Evolutionary conservation across 2,888 invertebrate genomes (phyloP).

Genomic region (Deroplatys truncata): DNA sequence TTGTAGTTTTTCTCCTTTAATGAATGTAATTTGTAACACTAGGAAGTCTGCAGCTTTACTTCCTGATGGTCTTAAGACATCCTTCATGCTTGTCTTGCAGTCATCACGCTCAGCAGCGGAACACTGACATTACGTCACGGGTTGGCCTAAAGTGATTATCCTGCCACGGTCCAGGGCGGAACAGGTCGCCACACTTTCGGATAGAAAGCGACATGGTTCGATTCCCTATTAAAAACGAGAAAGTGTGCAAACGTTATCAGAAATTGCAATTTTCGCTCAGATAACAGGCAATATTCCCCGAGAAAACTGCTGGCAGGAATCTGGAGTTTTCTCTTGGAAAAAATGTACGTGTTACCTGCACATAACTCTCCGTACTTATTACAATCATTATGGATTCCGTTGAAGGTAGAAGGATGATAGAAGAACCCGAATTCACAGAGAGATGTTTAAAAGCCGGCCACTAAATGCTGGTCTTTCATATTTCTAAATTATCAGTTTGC

Average conservation of each 20-base stretch:
- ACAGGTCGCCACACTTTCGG: background rate
- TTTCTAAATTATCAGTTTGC: too few relatives aligned
- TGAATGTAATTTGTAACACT: background rate
- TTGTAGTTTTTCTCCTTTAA: background rate
- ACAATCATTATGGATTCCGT: too few relatives aligned
- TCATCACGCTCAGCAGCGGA: background rate
- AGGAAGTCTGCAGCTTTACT: background rate
- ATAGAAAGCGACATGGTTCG: background rate
- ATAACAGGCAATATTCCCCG: too few relatives aligned
- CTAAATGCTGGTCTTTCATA: too few relatives aligned
- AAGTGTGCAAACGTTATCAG: background rate
- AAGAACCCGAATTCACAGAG: too few relatives aligned
- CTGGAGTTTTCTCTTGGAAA: too few relatives aligned
- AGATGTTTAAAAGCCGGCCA: too few relatives aligned
- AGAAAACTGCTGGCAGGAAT: too few relatives aligned
- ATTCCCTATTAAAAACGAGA: background rate
- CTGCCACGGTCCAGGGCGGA: background rate
- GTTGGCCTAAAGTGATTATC: background rate
- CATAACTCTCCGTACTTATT: too few relatives aligned
- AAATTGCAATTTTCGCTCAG: too few relatives aligned
- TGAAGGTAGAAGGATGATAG: too few relatives aligned
- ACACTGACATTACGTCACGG: background rate
- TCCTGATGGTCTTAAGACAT: background rate
- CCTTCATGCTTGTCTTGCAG: background rate
- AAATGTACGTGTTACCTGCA: too few relatives aligned